Evolutionary conservation across 2,888 invertebrate species (phyloP).

Genomic region (Dicycla oo): DNA sequence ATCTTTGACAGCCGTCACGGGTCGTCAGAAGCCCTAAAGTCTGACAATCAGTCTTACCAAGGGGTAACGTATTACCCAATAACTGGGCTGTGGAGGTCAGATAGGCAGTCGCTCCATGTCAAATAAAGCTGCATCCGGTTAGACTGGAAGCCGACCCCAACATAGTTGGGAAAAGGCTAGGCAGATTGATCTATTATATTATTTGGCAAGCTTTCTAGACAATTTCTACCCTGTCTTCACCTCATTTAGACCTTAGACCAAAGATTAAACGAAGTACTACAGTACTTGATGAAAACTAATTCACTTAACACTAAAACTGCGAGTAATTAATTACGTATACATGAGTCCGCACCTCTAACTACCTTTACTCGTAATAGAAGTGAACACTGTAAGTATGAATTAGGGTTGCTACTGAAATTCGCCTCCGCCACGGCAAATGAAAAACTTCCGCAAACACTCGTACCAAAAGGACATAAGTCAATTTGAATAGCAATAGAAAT

Average conservation of each 20-base stretch:
- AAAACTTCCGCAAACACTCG: not conserved
- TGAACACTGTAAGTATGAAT: not conserved
- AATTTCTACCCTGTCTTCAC: not conserved
- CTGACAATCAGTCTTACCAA: too few species aligned
- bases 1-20: too few species aligned
- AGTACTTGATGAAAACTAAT: not conserved
- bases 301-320: not conserved
- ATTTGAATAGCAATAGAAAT: not conserved
- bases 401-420: not conserved
- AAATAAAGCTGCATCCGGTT: too few species aligned
- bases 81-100: too few species aligned
- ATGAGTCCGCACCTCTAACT: constrained; percentile 54
- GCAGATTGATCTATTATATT: too few species aligned
- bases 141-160: too few species aligned
- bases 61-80: too few species aligned
- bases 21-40: too few species aligned
- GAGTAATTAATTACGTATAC: constrained; percentile 22
- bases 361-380: constrained; percentile 74
- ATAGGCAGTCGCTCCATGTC: too few species aligned
- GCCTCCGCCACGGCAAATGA: not conserved
- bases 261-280: not conserved
- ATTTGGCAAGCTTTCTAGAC: not conserved
- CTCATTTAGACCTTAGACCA: not conserved
- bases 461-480: not conserved
- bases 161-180: too few species aligned